phyloP scores from a whole-genome alignment of 2,797 vertebrate species.

The Hippocampus kuda region DNA sequence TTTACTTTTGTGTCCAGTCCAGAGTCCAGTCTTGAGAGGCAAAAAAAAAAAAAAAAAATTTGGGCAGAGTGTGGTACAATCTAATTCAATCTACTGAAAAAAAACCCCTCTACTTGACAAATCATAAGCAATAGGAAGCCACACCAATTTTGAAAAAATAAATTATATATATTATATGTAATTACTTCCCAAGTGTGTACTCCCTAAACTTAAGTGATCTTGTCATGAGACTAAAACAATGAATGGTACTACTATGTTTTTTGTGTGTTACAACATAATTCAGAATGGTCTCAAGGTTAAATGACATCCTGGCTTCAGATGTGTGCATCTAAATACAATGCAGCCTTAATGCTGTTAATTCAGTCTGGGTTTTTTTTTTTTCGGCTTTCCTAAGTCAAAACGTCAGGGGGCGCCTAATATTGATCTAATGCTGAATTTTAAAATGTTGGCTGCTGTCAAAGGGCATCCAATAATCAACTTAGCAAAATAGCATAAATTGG shows the following conservation, averaged over 20 bases:
- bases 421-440: slow-evolving; percentile 31
- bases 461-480: slow-evolving; percentile 44
- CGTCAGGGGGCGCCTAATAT: slow-evolving; percentile 26
- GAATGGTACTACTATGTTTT: not conserved
- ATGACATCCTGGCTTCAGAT: not conserved
- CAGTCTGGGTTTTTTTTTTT: slow-evolving; percentile 1
- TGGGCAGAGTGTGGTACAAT: no score
- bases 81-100: no score
- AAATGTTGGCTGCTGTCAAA: slow-evolving; percentile 46
- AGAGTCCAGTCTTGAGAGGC: no score
- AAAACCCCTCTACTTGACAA: no score
- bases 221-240: not conserved
- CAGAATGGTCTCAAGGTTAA: not conserved
- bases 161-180: no score
- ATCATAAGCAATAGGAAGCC: no score
- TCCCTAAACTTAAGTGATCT: not conserved
- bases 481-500: slow-evolving; percentile 31
- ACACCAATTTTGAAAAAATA: no score
- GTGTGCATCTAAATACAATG: not conserved
- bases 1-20: no score
- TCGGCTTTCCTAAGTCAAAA: slow-evolving; percentile 17
- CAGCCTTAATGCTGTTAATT: not conserved
- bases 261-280: not conserved
- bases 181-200: not conserved
- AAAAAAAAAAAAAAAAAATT: no score